Evolutionary conservation across 2,113 vertebrate species (phyloP).

Genomic region (Anseranas semipalmata): DNA sequence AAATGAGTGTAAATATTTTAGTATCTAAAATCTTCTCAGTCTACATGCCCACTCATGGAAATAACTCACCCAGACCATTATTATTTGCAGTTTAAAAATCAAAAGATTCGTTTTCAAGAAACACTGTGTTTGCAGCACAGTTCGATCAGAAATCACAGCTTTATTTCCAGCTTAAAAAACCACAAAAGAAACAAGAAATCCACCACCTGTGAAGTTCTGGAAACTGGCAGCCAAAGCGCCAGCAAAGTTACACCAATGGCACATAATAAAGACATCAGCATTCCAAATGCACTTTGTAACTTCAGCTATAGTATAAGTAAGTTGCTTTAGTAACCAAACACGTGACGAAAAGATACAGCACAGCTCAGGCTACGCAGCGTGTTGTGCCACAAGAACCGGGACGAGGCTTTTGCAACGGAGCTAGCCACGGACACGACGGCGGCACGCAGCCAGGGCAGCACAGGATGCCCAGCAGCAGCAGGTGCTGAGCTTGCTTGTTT

Average conservation of each 20-base stretch:
- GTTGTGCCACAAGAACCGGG: neutral
- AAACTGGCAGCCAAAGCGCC: constrained; percentile 23
- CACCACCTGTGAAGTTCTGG: neutral
- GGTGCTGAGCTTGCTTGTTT: fast-evolving
- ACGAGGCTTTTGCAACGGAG: neutral
- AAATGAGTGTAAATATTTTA: neutral
- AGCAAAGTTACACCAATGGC: constrained; percentile 43
- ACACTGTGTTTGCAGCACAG: neutral
- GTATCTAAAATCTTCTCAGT: neutral
- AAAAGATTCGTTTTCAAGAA: neutral
- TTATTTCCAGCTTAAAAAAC: constrained; percentile 12
- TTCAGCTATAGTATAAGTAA: neutral
- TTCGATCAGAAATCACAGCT: constrained; percentile 1
- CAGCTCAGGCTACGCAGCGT: neutral
- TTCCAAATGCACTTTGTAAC: constrained; percentile 25
- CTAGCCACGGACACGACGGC: neutral
- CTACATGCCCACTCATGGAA: neutral
- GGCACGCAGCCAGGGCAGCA: neutral
- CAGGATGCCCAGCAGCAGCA: neutral
- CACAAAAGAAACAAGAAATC: neutral
- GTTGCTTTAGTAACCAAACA: constrained; percentile 11
- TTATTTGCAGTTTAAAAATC: neutral
- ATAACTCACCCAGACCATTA: neutral
- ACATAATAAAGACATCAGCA: neutral
- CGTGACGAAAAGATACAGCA: neutral